Evolutionary conservation across 2,113 vertebrate genomes (phyloP).

Genomic region (Brienomyrus longianalis): DNA sequence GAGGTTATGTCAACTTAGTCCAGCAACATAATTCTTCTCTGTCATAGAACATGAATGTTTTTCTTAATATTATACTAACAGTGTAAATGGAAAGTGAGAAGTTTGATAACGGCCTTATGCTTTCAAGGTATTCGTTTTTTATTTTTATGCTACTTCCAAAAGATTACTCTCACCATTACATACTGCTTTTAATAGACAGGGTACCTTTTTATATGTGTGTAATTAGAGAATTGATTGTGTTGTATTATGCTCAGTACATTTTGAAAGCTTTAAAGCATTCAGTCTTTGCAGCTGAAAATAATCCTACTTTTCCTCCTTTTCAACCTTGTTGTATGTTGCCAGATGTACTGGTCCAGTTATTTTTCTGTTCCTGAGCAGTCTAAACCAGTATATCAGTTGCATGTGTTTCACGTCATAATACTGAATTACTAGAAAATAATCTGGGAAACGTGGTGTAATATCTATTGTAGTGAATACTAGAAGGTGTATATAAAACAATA

Average conservation of each 20-base stretch:
- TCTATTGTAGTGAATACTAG: neutral
- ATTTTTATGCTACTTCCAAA: neutral
- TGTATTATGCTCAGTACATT: neutral
- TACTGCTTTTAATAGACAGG: neutral
- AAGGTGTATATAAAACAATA: neutral
- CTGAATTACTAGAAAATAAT: neutral
- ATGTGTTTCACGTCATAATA: neutral
- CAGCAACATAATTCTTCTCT: neutral
- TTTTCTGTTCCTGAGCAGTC: neutral
- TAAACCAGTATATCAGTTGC: neutral
- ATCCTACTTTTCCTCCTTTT: neutral
- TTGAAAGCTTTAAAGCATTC: neutral
- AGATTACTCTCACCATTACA: neutral
- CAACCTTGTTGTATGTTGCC: neutral
- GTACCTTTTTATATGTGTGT: neutral
- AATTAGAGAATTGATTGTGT: neutral
- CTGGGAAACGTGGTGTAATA: neutral
- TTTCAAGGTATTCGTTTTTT: neutral
- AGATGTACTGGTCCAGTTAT: neutral
- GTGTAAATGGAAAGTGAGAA: neutral
- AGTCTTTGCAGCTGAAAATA: neutral
- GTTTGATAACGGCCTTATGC: neutral
- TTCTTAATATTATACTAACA: neutral
- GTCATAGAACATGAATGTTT: neutral
- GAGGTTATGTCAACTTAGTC: neutral